Base-by-base conservation (phyloP, 1,140 invertebrate genomes). In the Drosophila chauvacae region DNA sequence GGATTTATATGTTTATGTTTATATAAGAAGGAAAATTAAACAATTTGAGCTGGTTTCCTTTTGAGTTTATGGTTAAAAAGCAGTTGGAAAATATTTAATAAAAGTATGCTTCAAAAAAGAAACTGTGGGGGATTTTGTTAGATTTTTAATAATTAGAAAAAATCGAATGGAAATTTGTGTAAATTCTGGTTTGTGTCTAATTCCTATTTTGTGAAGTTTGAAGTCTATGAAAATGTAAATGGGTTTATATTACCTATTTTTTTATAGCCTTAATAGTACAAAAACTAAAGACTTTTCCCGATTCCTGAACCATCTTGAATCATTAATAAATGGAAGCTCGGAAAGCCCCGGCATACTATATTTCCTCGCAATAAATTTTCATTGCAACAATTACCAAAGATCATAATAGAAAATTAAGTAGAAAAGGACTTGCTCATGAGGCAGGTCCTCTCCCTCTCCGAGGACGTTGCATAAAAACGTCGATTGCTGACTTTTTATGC, bases 401-500 rank as follows among this genome's bases (percentile, higher is more conserved):
- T 73, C 70, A 73, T 73, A 72, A 73, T 73, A 51, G 70, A 72
- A 73, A 73, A 73, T 73, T 71, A 60, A 60, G 68, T 44, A 72
- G 53, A 60, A 61, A 72, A 51, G 50, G 55, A 58, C 33, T 68
- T 3, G 53, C 26, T 26, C 65, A 39, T 30, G 28, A 13, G 50
- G 56, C 37, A 58, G 35, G 51, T 23, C 51, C 28, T 18, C 26
- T 26, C 26, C 11, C 11, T 14, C 7, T n/a, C 9, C 0, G 18
- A 39, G 23, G 50, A 60, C 48, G 28, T 57, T 76, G 85, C 85
- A 73, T 84, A 81, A 90, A 87, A 82, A 83, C 66, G 83, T 83
- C 84, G 79, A 90, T 85, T 60, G 74, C 76, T 77, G 74, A 77
- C 47, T 74, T 74, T 90, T 90, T 90, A 90, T 90, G 85, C 85